Conservation (phyloP, 1,140 invertebrate genomes). For the Littorina saxatilis region DNA sequence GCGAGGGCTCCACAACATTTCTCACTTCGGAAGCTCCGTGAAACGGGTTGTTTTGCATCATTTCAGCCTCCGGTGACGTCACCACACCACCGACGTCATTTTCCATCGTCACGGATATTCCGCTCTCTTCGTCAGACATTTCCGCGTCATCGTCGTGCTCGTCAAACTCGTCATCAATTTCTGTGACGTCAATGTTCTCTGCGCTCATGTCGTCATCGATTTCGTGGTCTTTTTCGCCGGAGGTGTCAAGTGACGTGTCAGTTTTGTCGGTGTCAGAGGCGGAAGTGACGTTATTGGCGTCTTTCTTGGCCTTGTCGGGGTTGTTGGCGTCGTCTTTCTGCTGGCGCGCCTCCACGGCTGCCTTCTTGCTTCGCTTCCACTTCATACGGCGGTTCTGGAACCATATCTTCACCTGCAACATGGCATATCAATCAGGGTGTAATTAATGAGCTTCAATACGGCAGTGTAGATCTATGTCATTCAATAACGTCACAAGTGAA, state of each 20-base stretch:
- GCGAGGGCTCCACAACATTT: constrained; percentile 39
- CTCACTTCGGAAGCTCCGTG: constrained; percentile 28
- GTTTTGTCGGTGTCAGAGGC: constrained; percentile 19
- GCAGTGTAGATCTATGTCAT: too few species aligned
- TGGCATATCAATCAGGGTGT: too few species aligned
- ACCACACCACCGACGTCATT: neutral
- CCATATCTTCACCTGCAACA: constrained; percentile 81
- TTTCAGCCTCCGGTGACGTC: neutral
- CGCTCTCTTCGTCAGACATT: constrained; percentile 9
- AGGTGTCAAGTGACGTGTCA: constrained; percentile 26
- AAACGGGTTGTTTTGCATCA: constrained; percentile 32
- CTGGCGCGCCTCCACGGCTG: constrained; percentile 54
- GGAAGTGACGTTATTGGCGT: constrained; percentile 32
- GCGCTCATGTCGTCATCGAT: constrained; percentile 61
- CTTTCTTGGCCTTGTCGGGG: constrained; percentile 38
- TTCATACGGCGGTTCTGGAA: constrained; percentile 94
- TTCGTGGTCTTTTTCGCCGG: constrained; percentile 48
- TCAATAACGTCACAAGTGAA: too few species aligned
- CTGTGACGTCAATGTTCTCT: constrained; percentile 60
- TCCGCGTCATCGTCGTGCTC: constrained; percentile 45
- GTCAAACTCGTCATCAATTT: constrained; percentile 54
- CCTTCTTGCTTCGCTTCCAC: constrained; percentile 86
- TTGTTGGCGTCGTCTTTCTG: constrained; percentile 36
- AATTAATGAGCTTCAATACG: too few species aligned
- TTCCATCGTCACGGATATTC: neutral